These are phyloP conservation scores for Biston stratarius DNA, from an alignment of 2,888 invertebrate genomes.

Conservation along the genomic window DNA sequence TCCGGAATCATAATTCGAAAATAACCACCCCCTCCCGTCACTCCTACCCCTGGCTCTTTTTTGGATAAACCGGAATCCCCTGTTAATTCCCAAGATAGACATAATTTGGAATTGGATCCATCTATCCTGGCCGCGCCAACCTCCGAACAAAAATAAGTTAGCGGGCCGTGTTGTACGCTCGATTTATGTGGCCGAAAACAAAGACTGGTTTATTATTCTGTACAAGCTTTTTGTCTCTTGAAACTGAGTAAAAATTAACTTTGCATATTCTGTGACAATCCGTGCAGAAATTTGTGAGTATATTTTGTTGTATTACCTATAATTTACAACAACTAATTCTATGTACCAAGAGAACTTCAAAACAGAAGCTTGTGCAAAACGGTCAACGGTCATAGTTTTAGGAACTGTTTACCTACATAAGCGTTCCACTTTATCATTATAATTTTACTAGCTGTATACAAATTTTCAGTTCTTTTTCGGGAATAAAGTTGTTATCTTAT, in stretches of 20 bases:
- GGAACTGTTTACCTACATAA: too few relatives aligned
- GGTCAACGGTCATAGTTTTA: too few relatives aligned
- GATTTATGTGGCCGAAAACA: slow-evolving; percentile 80
- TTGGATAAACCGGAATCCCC: slow-evolving; percentile 85
- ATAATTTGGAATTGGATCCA: slow-evolving; percentile 88
- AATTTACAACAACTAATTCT: too few relatives aligned
- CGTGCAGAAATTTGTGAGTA: neutral
- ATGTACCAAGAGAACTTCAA: too few relatives aligned
- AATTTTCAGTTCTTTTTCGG: too few relatives aligned
- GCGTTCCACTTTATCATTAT: too few relatives aligned
- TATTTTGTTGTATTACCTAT: neutral
- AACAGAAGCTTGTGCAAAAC: too few relatives aligned
- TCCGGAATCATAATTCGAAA: slow-evolving; percentile 87
- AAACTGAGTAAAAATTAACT: slow-evolving; percentile 42
- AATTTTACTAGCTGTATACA: too few relatives aligned
- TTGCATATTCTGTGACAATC: slow-evolving; percentile 12
- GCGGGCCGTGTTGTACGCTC: slow-evolving; percentile 62
- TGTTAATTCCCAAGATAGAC: slow-evolving; percentile 87
- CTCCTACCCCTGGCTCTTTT: slow-evolving; percentile 67
- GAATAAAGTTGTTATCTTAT: too few relatives aligned
- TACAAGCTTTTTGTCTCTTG: slow-evolving; percentile 55
- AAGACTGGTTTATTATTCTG: slow-evolving; percentile 61
- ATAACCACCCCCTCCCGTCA: slow-evolving; percentile 77
- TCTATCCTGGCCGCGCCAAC: slow-evolving; percentile 82
- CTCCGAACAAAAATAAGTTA: slow-evolving; percentile 84